These are phyloP conservation scores for Brienomyrus brachyistius DNA, from an alignment of 2,113 vertebrate genomes.

Conservation along the genomic window DNA sequence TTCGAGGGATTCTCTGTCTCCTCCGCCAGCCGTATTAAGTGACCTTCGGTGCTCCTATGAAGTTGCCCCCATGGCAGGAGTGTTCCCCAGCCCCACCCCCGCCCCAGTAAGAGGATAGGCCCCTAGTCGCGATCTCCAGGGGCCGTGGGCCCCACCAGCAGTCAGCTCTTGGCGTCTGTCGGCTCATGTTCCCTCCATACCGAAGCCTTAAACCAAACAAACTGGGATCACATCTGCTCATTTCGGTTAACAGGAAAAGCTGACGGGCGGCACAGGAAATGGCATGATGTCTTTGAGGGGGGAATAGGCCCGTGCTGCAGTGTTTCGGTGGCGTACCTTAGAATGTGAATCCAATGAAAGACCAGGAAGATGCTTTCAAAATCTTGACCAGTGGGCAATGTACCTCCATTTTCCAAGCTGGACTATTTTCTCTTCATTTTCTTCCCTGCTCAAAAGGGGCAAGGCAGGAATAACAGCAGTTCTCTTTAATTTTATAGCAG, in stretches of 20 bases:
- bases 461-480: slow-evolving; percentile 40
- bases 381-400: not conserved
- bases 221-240: slow-evolving; percentile 35
- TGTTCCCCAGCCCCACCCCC: not conserved
- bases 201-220: slow-evolving; percentile 13
- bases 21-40: not conserved
- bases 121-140: not conserved
- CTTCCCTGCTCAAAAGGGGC: slow-evolving; percentile 18
- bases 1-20: slow-evolving; percentile 10
- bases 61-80: not conserved
- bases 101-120: not conserved
- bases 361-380: not conserved
- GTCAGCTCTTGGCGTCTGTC: slow-evolving; percentile 26
- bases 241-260: slow-evolving; percentile 74
- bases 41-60: not conserved
- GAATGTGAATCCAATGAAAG: slow-evolving; percentile 45
- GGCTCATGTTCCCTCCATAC: not conserved
- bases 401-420: slow-evolving; percentile 16
- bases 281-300: slow-evolving; percentile 78
- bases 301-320: slow-evolving; percentile 58
- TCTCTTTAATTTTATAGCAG: slow-evolving; percentile 66
- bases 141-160: slow-evolving; percentile 33
- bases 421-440: slow-evolving; percentile 10
- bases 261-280: slow-evolving; percentile 84
- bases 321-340: not conserved